Evolutionary conservation across 2,888 invertebrate genomes (phyloP).

Genomic region (Leptothorax acervorum): DNA sequence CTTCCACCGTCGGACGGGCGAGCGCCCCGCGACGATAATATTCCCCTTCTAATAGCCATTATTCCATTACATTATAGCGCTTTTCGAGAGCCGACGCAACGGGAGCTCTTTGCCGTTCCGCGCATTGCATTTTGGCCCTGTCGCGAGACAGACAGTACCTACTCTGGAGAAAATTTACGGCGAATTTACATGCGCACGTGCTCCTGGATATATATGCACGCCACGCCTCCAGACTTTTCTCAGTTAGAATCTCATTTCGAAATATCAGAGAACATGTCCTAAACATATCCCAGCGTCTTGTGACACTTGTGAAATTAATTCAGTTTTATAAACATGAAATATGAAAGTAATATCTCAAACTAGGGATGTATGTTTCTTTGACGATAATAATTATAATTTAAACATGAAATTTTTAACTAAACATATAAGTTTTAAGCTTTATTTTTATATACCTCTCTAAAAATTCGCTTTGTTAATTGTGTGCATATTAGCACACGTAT

Average conservation of each 20-base stretch:
- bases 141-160: slow-evolving; percentile 37
- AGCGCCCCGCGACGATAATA: slow-evolving; percentile 61
- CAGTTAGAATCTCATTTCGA: slow-evolving; percentile 51
- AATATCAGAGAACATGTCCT: slow-evolving; percentile 12
- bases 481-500: too few species aligned
- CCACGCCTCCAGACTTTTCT: slow-evolving; percentile 46
- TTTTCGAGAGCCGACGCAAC: slow-evolving; percentile 34
- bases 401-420: not conserved
- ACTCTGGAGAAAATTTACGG: slow-evolving; percentile 43
- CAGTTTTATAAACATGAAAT: not conserved
- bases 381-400: not conserved
- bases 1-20: slow-evolving; percentile 56
- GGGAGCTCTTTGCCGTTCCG: not conserved
- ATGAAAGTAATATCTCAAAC: not conserved
- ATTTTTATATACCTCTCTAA: not conserved
- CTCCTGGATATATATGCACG: slow-evolving; percentile 27
- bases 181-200: slow-evolving; percentile 53
- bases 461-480: not conserved
- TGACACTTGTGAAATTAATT: not conserved
- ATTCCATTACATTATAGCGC: slow-evolving; percentile 60
- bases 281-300: not conserved
- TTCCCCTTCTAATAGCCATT: slow-evolving; percentile 65
- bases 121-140: slow-evolving; percentile 31
- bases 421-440: not conserved
- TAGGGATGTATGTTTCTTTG: not conserved